phyloP scores from a whole-genome alignment of 2,888 invertebrate genomes.

The Drosophila conformis region DNA sequence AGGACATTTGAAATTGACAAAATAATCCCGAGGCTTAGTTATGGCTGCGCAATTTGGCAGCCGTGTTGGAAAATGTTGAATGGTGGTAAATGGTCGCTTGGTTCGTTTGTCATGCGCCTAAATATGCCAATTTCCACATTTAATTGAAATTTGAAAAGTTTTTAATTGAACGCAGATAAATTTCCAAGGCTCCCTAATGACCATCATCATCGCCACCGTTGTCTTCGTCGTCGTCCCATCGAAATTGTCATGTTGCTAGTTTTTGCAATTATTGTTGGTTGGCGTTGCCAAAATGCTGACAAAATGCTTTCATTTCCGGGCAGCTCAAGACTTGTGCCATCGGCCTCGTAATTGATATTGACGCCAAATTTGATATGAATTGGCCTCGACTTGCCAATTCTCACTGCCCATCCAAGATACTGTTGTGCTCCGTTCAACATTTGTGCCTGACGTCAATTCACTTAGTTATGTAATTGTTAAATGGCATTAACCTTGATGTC shows the following conservation, averaged over 20 bases:
- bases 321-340: slow-evolving; percentile 48
- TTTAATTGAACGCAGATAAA: slow-evolving; percentile 80
- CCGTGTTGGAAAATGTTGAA: slow-evolving; percentile 34
- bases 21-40: slow-evolving; percentile 79
- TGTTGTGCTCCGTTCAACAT: slow-evolving; percentile 23
- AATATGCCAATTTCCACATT: slow-evolving; percentile 79
- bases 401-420: slow-evolving; percentile 23
- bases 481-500: slow-evolving; percentile 60
- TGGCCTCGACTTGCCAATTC: slow-evolving; percentile 53
- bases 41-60: slow-evolving; percentile 60
- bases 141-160: slow-evolving; percentile 83
- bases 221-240: slow-evolving; percentile 1
- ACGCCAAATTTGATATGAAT: slow-evolving; percentile 77
- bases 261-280: slow-evolving; percentile 63
- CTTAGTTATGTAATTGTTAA: slow-evolving; percentile 70
- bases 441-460: slow-evolving; percentile 48
- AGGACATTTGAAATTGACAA: slow-evolving; percentile 81
- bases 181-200: slow-evolving; percentile 59
- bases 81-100: slow-evolving; percentile 29
- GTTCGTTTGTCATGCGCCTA: slow-evolving; percentile 70
- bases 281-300: slow-evolving; percentile 42
- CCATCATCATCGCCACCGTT: slow-evolving; percentile 10
- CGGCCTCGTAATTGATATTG: slow-evolving; percentile 73
- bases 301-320: slow-evolving; percentile 71
- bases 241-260: slow-evolving; percentile 72